Percentiles rank a stretch among this genome's conserved stretches.
Evolutionary conservation across 2,113 vertebrate species (phyloP).

Genomic region (Condylura cristata): DNA sequence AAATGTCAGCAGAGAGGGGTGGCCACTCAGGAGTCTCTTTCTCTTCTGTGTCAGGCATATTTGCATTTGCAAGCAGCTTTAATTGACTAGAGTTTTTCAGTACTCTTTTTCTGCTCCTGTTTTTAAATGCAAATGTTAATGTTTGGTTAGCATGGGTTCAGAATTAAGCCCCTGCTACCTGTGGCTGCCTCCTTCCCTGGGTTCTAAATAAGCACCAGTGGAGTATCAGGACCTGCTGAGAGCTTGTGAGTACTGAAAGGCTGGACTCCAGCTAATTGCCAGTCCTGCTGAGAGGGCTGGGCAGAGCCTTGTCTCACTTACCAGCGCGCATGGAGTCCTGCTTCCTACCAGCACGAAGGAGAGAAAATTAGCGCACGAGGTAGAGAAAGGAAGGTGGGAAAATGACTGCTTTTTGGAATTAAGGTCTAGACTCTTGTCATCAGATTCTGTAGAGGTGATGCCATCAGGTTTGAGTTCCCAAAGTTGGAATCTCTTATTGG

Average conservation of each 20-base stretch:
- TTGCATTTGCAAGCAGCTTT: slow-evolving; percentile 72
- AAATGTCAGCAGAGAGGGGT: slow-evolving; percentile 64
- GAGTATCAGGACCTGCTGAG: slow-evolving; percentile 32
- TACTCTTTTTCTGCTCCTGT: slow-evolving; percentile 69
- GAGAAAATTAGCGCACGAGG: slow-evolving; percentile 50
- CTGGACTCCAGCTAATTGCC: slow-evolving; percentile 75
- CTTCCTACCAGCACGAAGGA: slow-evolving; percentile 55
- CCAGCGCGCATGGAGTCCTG: slow-evolving; percentile 60
- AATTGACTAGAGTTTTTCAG: slow-evolving; percentile 71
- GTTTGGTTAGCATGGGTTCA: slow-evolving; percentile 64
- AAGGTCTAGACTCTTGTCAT: background rate
- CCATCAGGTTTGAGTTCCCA: background rate
- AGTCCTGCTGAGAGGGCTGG: slow-evolving; percentile 56
- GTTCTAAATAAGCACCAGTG: slow-evolving; percentile 63
- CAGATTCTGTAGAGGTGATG: background rate
- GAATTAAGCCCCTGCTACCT: slow-evolving; percentile 71
- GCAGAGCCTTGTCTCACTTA: slow-evolving; percentile 70
- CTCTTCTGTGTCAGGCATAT: slow-evolving; percentile 72
- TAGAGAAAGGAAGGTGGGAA: background rate
- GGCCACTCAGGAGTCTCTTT: slow-evolving; percentile 51
- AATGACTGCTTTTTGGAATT: slow-evolving; percentile 7
- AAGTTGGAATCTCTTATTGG: background rate
- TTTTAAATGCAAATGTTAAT: slow-evolving; percentile 76
- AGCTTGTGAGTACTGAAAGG: slow-evolving; percentile 55
- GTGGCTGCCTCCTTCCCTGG: slow-evolving; percentile 54